Percentiles rank a stretch among this genome's conserved stretches.
phyloP scores from a whole-genome alignment of 2,888 invertebrate genomes.

The Poecilus cupreus region DNA sequence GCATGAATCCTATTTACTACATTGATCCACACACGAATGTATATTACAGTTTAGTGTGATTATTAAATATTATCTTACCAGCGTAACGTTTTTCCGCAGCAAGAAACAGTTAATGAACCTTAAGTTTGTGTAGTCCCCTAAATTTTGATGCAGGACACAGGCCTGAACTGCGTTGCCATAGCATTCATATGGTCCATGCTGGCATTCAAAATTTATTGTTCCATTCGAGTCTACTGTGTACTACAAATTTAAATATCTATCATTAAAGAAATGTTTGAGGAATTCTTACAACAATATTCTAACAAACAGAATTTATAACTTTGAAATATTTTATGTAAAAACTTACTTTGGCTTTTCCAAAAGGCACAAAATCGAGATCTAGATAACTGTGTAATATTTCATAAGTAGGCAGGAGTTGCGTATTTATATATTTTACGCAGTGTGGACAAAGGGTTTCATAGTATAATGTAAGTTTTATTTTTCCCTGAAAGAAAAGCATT shows the following conservation, averaged over 20 bases:
- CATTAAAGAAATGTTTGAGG: no score
- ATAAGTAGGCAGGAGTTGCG: slow-evolving; percentile 41
- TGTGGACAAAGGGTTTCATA: neutral
- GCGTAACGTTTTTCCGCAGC: neutral
- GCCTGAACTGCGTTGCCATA: slow-evolving; percentile 74
- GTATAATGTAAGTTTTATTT: neutral
- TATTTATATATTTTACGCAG: neutral
- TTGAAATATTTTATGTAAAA: no score
- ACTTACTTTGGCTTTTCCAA: slow-evolving; percentile 74
- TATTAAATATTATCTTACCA: no score
- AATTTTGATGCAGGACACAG: slow-evolving; percentile 69
- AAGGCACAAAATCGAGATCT: slow-evolving; percentile 72
- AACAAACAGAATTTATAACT: no score
- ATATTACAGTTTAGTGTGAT: no score
- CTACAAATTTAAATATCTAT: no score
- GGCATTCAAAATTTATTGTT: slow-evolving; percentile 71
- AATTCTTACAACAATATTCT: no score
- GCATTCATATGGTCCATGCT: slow-evolving; percentile 75
- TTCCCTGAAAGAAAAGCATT: neutral
- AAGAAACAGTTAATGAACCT: neutral
- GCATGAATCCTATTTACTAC: no score
- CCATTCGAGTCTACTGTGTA: slow-evolving; percentile 58
- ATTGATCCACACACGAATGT: no score
- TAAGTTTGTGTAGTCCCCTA: neutral
- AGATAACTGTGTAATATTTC: slow-evolving; percentile 43